Evolutionary conservation across 2,113 vertebrate genomes (phyloP), one percentile per base, ranked within the genome.

Genomic region (Epinephelus cyanopodus): DNA sequence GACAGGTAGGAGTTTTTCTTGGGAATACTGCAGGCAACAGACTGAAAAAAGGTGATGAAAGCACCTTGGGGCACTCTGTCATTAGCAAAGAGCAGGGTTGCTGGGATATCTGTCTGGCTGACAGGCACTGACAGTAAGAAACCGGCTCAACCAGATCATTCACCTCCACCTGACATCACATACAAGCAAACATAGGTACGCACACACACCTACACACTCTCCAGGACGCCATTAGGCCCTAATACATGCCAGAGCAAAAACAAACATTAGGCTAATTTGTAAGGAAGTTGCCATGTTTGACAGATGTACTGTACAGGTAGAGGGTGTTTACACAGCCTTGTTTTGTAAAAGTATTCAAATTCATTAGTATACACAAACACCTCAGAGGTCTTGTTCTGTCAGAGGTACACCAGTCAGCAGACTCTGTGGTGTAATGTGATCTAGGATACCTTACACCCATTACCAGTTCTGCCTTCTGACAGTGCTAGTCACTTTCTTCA

Each of bases 101-200:
- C 53, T 79, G 33, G 71, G 62, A 74, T 92, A 81, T 71, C 29
- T 39, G 33, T 74, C 85, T 52, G 67, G 61, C 72, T 83, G 67
- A 81, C 56, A 84, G 79, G 81, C 42, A 52, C 53, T 70, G 68
- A 75, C 47, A 54, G 82, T 11, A 61, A 77, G 29, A 90, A 92
- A 94, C 93, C 77, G 12, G 93, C 85, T 92, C 25, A 85, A 90
- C 92, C 82, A 75, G 91, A 90, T 90, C 60, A 56, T 77, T 92
- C 57, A 85, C 65, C 57, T 64, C 21, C 61, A 18, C n/a, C 75
- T 89, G 50, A 56, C 62, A 53, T 42, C 74, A 53, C 18, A 54
- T 27, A 62, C 69, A 63, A 15, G 25, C 15, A 75, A 52, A 76
- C 27, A 42, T 54, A 87, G 37, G 15, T 21, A 82, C 72, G 48